Conservation (phyloP, 2,888 invertebrate genomes). For the Proisotoma minuta region DNA sequence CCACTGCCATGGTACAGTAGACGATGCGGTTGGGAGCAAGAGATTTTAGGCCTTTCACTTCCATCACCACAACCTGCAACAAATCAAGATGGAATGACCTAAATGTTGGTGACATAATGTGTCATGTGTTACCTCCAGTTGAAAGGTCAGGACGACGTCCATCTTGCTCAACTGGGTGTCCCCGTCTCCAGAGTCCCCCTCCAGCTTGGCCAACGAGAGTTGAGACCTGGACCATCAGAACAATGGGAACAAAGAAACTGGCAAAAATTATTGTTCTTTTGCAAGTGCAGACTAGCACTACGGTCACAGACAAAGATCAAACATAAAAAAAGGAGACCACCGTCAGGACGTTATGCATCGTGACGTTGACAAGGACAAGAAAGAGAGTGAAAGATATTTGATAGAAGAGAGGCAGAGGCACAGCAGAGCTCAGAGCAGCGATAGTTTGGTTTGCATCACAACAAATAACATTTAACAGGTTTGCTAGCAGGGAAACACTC, state of each 20-base stretch:
- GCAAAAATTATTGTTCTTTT: slow-evolving; percentile 34
- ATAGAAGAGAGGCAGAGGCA: slow-evolving; percentile 26
- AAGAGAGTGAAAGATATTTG: slow-evolving; percentile 13
- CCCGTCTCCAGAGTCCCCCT: slow-evolving; percentile 89
- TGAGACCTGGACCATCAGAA: slow-evolving; percentile 63
- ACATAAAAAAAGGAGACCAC: slow-evolving; percentile 19
- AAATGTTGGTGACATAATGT: neutral
- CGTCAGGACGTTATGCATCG: too few species aligned
- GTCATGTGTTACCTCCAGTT: slow-evolving; percentile 71
- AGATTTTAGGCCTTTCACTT: slow-evolving; percentile 96
- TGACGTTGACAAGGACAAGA: slow-evolving; percentile 25
- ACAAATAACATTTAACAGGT: neutral
- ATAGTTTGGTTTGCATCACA: neutral
- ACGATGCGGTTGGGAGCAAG: slow-evolving; percentile 95
- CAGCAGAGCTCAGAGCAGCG: slow-evolving; percentile 27
- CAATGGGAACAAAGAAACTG: slow-evolving; percentile 41
- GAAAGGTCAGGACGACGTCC: slow-evolving; percentile 95
- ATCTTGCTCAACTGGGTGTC: slow-evolving; percentile 94
- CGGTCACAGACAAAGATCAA: slow-evolving; percentile 16
- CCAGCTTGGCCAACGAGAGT: slow-evolving; percentile 82
- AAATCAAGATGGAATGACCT: neutral
- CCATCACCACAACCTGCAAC: slow-evolving; percentile 92
- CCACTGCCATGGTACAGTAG: slow-evolving; percentile 99
- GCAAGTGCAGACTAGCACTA: slow-evolving; percentile 17
- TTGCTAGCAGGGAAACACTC: slow-evolving; percentile 27